Evolutionary conservation across 92 coral and sea anemone genomes (phyloP).

Genomic region (Porites evermanni): DNA sequence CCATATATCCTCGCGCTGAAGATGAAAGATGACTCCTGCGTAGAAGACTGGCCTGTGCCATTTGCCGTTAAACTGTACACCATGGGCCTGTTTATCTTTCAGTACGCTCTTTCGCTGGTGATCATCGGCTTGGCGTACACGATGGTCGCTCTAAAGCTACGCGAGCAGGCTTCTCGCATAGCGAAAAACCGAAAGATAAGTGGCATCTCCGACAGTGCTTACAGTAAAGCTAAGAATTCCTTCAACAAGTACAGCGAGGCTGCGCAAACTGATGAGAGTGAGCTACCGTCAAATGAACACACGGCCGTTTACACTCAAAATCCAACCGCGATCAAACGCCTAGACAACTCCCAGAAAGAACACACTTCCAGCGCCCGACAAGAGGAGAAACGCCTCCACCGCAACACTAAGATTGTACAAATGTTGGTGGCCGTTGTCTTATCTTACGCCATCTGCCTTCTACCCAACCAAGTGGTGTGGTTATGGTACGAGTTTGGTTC

Average conservation of each 20-base stretch:
- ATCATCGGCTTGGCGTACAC: constrained; percentile 83
- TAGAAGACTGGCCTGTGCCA: constrained; percentile 72
- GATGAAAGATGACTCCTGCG: constrained; percentile 55
- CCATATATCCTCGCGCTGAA: constrained; percentile 77
- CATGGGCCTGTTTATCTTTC: constrained; percentile 72
- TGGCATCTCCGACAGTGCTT: constrained; percentile 57
- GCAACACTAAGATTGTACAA: constrained; percentile 85
- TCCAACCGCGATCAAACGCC: background rate
- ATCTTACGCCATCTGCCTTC: constrained; percentile 82
- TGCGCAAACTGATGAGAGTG: constrained; percentile 37
- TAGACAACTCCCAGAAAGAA: constrained; percentile 33
- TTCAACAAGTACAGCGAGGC: constrained; percentile 47
- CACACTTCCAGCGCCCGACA: constrained; percentile 52
- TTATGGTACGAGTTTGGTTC: constrained; percentile 91
- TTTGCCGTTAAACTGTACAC: constrained; percentile 78
- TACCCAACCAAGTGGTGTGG: constrained; percentile 98
- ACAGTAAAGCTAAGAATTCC: constrained; percentile 49
- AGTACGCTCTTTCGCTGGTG: constrained; percentile 75
- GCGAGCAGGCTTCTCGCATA: constrained; percentile 76
- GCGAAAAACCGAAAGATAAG: constrained; percentile 63
- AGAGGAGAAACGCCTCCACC: constrained; percentile 69
- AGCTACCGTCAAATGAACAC: constrained; percentile 42
- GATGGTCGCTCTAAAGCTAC: constrained; percentile 82
- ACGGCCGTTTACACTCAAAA: background rate
- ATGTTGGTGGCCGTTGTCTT: constrained; percentile 92